phyloP scores from a whole-genome alignment of 2,113 vertebrate species.

The Crocuta crocuta region DNA sequence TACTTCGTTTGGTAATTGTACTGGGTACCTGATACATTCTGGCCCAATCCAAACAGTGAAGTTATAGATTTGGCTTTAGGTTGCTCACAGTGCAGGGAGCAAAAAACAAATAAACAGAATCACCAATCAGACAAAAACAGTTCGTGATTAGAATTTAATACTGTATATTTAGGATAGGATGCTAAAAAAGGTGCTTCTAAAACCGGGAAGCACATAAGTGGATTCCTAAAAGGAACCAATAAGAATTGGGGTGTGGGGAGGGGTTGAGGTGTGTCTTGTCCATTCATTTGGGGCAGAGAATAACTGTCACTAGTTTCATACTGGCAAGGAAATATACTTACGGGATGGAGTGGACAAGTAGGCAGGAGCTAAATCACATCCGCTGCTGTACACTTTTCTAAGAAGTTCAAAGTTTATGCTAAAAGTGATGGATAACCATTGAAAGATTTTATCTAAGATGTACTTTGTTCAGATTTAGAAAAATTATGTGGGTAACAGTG shows the following conservation, averaged over 20 bases:
- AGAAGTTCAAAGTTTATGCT: slow-evolving; percentile 9
- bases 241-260: background rate
- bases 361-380: background rate
- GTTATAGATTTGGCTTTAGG: background rate
- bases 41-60: background rate
- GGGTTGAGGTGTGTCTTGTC: background rate
- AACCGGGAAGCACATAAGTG: background rate
- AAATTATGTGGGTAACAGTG: background rate
- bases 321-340: background rate
- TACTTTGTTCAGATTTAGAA: background rate
- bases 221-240: slow-evolving; percentile 1
- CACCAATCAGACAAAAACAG: background rate
- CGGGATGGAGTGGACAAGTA: background rate
- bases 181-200: background rate
- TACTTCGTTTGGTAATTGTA: background rate
- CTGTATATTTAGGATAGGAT: slow-evolving; percentile 9
- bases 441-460: background rate
- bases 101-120: background rate
- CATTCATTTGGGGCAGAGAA: background rate
- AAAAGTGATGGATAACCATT: background rate
- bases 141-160: slow-evolving; percentile 26
- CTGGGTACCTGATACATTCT: background rate
- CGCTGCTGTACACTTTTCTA: background rate
- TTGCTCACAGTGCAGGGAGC: background rate
- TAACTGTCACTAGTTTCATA: background rate